Percentiles rank a stretch among this genome's conserved stretches.
phyloP scores from a whole-genome alignment of 1,140 invertebrate genomes.

The Chymomyza costata region DNA sequence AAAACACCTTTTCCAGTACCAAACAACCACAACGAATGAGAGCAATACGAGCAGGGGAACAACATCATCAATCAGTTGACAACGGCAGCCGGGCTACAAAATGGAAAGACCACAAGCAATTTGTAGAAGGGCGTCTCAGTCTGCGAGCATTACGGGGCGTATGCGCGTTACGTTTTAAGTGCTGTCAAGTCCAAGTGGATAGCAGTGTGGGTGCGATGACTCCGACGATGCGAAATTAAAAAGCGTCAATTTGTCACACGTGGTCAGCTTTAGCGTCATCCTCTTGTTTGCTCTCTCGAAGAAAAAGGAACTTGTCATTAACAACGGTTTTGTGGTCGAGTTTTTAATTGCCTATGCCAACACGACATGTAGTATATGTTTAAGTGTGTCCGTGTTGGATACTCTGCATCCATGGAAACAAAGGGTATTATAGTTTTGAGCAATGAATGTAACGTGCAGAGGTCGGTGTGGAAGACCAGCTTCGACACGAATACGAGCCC shows the following conservation, averaged over 20 bases:
- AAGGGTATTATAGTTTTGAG: no score
- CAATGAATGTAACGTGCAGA: no score
- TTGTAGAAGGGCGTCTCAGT: neutral
- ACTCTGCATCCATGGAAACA: no score
- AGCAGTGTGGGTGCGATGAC: constrained; percentile 7
- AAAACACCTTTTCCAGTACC: constrained; percentile 57
- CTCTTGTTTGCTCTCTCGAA: neutral
- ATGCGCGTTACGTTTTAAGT: constrained; percentile 41
- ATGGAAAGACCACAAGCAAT: constrained; percentile 18
- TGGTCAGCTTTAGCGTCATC: constrained; percentile 35
- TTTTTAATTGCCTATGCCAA: constrained; percentile 50
- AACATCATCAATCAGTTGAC: constrained; percentile 59
- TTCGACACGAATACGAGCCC: no score
- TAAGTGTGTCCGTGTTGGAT: no score
- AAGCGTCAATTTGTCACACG: constrained; percentile 71
- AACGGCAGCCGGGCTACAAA: constrained; percentile 24
- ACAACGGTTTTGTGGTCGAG: constrained; percentile 49
- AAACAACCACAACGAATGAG: neutral
- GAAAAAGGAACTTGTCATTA: no score
- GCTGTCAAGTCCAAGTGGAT: constrained; percentile 8
- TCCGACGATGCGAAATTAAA: constrained; percentile 58
- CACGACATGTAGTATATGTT: no score
- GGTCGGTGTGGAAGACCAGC: no score
- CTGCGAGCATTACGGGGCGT: neutral
- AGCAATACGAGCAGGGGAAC: constrained; percentile 18